These are phyloP conservation scores for Pogonus chalceus DNA, from an alignment of 1,140 invertebrate genomes.

Conservation along the genomic window DNA sequence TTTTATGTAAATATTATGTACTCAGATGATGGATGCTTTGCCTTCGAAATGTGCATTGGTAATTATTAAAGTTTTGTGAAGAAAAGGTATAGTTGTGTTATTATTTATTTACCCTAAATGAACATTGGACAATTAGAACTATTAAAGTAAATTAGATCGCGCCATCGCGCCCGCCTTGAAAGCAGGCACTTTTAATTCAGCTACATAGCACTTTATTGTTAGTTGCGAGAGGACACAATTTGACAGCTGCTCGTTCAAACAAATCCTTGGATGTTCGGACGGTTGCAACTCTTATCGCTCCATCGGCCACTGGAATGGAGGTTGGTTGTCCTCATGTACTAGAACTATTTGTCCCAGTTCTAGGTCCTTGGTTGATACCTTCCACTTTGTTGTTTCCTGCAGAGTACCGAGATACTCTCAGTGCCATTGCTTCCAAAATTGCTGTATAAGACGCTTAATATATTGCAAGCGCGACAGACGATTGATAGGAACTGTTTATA, in stretches of 20 bases:
- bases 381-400: slow-evolving; percentile 23
- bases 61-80: too few relatives aligned
- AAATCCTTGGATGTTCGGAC: slow-evolving; percentile 14
- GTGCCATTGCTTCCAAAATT: slow-evolving; percentile 25
- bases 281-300: slow-evolving; percentile 18
- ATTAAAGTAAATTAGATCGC: too few relatives aligned
- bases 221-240: not conserved
- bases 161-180: not conserved
- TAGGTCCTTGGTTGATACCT: slow-evolving; percentile 10
- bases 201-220: not conserved
- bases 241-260: slow-evolving; percentile 9
- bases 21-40: too few relatives aligned
- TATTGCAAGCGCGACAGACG: too few relatives aligned
- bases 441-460: too few relatives aligned
- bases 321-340: slow-evolving; percentile 19
- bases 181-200: not conserved
- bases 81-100: too few relatives aligned
- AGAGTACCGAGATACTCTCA: slow-evolving; percentile 22
- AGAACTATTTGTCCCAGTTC: slow-evolving; percentile 22
- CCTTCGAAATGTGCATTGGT: too few relatives aligned
- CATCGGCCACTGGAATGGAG: slow-evolving; percentile 28
- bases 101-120: too few relatives aligned
- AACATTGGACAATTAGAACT: too few relatives aligned
- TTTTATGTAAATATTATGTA: too few relatives aligned
- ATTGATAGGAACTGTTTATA: too few relatives aligned